A percentile compares a stretch with the other conserved stretches of the same genome.
These are phyloP conservation scores for Scomber colias DNA, from an alignment of 2,113 vertebrate species.

Conservation along the genomic window DNA sequence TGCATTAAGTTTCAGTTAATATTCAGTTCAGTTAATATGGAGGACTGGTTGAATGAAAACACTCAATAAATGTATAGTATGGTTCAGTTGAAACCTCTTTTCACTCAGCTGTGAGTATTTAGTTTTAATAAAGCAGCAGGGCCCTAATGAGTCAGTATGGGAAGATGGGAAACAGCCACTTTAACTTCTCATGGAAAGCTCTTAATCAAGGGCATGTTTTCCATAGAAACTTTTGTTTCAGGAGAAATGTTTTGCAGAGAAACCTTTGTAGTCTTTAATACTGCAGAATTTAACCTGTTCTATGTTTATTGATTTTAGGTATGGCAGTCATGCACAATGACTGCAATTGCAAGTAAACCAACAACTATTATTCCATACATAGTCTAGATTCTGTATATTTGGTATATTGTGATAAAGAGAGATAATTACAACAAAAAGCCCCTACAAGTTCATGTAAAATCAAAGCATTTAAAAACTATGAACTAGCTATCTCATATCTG, in stretches of 20 bases:
- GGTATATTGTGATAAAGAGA: background rate
- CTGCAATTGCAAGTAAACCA: background rate
- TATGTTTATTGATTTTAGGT: background rate
- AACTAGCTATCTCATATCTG: slow-evolving; percentile 16
- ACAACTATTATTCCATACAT: background rate
- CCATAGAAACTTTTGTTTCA: slow-evolving; percentile 35
- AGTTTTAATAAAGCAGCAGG: slow-evolving; percentile 49
- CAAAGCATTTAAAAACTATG: background rate
- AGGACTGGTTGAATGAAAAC: background rate
- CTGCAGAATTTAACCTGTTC: background rate
- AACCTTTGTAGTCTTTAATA: background rate
- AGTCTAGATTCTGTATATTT: background rate
- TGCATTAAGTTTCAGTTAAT: too few relatives aligned
- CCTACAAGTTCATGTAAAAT: background rate
- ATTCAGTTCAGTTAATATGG: too few relatives aligned
- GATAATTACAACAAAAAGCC: background rate
- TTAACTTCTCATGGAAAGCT: slow-evolving; percentile 30
- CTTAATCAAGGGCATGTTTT: slow-evolving; percentile 34
- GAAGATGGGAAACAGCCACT: slow-evolving; percentile 31
- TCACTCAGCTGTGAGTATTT: slow-evolving; percentile 60
- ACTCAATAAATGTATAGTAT: slow-evolving; percentile 1
- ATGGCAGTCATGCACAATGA: too few relatives aligned
- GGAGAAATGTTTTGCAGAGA: background rate
- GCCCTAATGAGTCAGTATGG: slow-evolving; percentile 46
- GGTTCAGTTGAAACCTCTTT: slow-evolving; percentile 29